These are phyloP conservation scores for Erebia palarica DNA, from an alignment of 2,888 invertebrate species.

Conservation along the genomic window DNA sequence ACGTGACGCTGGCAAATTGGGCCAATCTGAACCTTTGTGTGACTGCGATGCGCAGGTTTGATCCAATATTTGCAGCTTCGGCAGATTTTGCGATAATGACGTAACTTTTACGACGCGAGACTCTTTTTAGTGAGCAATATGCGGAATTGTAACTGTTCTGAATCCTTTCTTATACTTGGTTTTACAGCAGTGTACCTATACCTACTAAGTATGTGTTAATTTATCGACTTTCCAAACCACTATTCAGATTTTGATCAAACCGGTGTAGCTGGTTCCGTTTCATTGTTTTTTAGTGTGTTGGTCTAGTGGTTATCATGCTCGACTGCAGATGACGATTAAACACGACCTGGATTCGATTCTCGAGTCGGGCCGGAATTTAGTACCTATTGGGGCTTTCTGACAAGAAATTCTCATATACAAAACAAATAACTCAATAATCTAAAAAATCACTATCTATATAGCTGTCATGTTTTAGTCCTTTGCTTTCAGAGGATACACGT, in stretches of 20 bases:
- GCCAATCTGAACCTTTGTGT: constrained; percentile 66
- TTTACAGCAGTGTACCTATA: too few species aligned
- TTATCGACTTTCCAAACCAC: too few species aligned
- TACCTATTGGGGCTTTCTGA: too few species aligned
- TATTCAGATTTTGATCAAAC: too few species aligned
- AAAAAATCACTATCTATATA: neutral
- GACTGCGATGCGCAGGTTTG: constrained; percentile 54
- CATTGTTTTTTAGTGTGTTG: too few species aligned
- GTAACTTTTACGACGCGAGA: constrained; percentile 41
- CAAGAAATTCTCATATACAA: neutral
- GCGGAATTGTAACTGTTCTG: neutral
- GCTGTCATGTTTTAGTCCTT: neutral
- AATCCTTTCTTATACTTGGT: neutral
- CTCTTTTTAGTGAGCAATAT: constrained; percentile 13
- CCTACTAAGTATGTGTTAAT: too few species aligned
- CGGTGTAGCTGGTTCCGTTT: too few species aligned
- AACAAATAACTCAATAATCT: neutral
- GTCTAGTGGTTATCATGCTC: too few species aligned
- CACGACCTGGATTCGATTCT: too few species aligned
- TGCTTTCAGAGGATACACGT: neutral
- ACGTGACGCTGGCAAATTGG: constrained; percentile 69
- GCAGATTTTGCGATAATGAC: constrained; percentile 43
- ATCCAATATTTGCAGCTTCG: constrained; percentile 68
- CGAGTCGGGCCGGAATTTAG: too few species aligned
- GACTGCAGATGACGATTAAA: too few species aligned